Evolutionary conservation across 2,113 vertebrate species (phyloP).

Genomic region (Amphiprion ocellaris): DNA sequence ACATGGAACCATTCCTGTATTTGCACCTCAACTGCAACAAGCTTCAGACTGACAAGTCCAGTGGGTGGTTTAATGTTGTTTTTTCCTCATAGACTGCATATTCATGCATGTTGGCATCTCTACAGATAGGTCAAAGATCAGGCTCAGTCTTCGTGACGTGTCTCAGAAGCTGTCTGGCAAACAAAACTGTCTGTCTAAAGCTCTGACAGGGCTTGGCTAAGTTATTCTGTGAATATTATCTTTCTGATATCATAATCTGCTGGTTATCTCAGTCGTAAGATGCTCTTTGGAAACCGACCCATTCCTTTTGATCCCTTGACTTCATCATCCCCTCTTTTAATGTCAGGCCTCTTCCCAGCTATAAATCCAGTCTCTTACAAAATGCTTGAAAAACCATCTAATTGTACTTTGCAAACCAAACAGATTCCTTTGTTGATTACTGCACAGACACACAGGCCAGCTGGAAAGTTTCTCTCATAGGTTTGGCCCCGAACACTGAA

Average conservation of each 20-base stretch:
- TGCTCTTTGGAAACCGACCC: conserved; percentile 30
- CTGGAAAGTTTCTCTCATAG: conserved; percentile 52
- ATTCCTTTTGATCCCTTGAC: conserved; percentile 34
- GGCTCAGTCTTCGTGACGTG: not conserved
- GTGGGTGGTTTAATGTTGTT: not conserved
- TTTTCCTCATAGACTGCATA: not conserved
- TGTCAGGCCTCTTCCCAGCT: conserved; percentile 20
- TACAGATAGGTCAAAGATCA: conserved; percentile 7
- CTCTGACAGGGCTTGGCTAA: not conserved
- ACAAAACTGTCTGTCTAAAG: not conserved
- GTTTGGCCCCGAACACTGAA: conserved; percentile 25
- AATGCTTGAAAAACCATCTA: conserved; percentile 60
- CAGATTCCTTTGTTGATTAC: conserved; percentile 65
- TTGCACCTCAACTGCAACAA: no score
- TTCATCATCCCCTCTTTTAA: conserved; percentile 39
- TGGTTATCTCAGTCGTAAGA: conserved; percentile 16
- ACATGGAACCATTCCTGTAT: not conserved
- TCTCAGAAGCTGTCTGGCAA: not conserved
- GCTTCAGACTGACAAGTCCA: not conserved
- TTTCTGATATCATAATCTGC: conserved; percentile 20
- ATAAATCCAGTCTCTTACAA: conserved; percentile 45
- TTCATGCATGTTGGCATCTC: not conserved
- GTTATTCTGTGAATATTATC: not conserved
- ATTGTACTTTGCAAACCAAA: conserved; percentile 61
- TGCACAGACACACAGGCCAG: conserved; percentile 34